A percentile compares a stretch with the other conserved stretches of the same genome.
These are phyloP conservation scores for Hydrolagus colliei DNA, from an alignment of 2,797 vertebrate species.

Conservation along the genomic window DNA sequence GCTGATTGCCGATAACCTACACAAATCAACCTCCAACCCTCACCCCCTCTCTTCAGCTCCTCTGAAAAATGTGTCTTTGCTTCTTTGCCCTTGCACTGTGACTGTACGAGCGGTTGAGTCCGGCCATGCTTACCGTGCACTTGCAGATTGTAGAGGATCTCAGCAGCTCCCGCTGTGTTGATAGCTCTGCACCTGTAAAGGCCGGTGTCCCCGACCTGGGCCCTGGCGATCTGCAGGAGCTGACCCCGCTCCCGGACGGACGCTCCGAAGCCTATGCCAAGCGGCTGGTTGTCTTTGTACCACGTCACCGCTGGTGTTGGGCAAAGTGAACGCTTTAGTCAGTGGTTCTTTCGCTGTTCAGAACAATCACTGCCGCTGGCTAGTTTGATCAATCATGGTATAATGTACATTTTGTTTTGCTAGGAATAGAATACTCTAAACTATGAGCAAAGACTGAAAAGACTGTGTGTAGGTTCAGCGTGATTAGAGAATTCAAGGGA, in stretches of 20 bases:
- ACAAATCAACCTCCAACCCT: too few relatives aligned
- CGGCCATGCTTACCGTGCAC: conserved; percentile 70
- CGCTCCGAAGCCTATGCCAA: conserved; percentile 56
- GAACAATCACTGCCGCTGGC: not conserved
- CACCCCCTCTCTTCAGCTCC: too few relatives aligned
- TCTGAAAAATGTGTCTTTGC: too few relatives aligned
- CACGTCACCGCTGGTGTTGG: conserved; percentile 68
- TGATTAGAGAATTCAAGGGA: too few relatives aligned
- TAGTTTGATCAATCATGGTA: too few relatives aligned
- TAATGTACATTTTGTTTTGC: too few relatives aligned
- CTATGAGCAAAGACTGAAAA: too few relatives aligned
- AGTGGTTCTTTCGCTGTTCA: not conserved
- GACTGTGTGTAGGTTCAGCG: too few relatives aligned
- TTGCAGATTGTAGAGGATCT: conserved; percentile 72
- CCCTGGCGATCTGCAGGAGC: conserved; percentile 65
- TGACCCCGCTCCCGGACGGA: conserved; percentile 65
- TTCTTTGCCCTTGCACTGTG: not conserved
- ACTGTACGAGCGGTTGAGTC: not conserved
- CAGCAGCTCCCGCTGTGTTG: conserved; percentile 73
- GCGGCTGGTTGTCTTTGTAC: conserved; percentile 77
- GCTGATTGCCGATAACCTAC: too few relatives aligned
- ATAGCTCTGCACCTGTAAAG: conserved; percentile 80
- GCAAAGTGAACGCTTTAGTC: not conserved
- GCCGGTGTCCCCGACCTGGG: conserved; percentile 76
- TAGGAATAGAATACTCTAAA: too few relatives aligned